Evolutionary conservation across 1,140 invertebrate species (phyloP).

Genomic region (Anthonomus grandis): DNA sequence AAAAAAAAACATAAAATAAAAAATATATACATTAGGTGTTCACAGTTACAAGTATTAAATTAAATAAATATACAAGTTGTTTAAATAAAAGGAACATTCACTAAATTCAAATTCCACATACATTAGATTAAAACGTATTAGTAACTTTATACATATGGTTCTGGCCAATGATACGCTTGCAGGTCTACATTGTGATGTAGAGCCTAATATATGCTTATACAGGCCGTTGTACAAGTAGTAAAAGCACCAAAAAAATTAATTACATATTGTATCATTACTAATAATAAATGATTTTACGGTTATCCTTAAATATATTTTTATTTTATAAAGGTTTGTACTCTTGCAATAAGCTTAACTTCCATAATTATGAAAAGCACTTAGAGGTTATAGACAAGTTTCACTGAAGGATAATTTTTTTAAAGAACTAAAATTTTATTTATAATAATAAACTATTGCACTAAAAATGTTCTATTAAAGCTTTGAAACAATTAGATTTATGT

Average conservation of each 20-base stretch:
- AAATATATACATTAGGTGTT: conserved; percentile 1
- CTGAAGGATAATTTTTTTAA: not conserved
- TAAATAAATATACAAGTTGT: conserved; percentile 25
- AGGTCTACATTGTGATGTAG: too few species aligned
- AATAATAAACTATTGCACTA: conserved; percentile 14
- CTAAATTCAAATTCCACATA: conserved; percentile 4
- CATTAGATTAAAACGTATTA: conserved; percentile 8
- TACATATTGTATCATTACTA: too few species aligned
- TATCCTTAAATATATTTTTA: not conserved
- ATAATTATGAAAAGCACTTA: conserved; percentile 16
- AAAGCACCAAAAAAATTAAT: conserved; percentile 17
- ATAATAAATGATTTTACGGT: too few species aligned
- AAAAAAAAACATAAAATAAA: conserved; percentile 16
- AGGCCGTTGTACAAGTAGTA: conserved; percentile 5
- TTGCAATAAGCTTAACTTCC: conserved; percentile 21
- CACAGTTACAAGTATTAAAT: not conserved
- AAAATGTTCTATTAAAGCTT: conserved; percentile 12
- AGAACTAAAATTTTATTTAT: not conserved
- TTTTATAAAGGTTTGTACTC: conserved; percentile 23
- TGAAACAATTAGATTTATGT: not conserved
- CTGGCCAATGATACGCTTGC: too few species aligned
- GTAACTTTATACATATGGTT: too few species aligned
- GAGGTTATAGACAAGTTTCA: conserved; percentile 7
- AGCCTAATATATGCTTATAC: not conserved
- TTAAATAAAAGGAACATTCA: conserved; percentile 24